phyloP scores from a whole-genome alignment of 2,888 invertebrate species.

The Parthenolecanium corni region DNA sequence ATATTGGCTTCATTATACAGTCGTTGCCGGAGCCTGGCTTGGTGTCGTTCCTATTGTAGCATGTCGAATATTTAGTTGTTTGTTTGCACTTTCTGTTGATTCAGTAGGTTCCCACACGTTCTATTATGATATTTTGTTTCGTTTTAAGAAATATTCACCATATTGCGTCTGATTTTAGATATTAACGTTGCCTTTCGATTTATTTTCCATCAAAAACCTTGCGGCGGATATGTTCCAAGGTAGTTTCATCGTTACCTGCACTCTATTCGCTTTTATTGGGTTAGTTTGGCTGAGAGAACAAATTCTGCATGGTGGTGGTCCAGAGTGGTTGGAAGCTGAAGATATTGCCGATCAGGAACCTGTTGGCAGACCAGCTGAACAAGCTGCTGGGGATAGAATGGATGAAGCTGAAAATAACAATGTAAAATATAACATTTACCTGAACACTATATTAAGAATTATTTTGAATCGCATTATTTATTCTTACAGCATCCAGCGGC shows the following conservation, averaged over 20 bases:
- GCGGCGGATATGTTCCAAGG: conserved; percentile 91
- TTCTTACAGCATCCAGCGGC: conserved; percentile 5
- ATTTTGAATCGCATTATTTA: background rate
- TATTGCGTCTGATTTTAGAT: conserved; percentile 37
- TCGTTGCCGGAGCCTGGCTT: conserved; percentile 95
- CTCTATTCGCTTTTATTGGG: conserved; percentile 89
- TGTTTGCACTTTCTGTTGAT: conserved; percentile 83
- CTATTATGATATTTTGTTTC: background rate
- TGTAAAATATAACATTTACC: conserved; percentile 5
- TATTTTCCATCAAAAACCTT: conserved; percentile 84
- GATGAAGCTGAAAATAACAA: conserved; percentile 33
- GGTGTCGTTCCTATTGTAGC: conserved; percentile 93
- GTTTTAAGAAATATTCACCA: background rate
- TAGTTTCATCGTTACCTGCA: conserved; percentile 92
- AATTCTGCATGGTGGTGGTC: conserved; percentile 92
- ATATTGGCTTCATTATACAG: conserved; percentile 93
- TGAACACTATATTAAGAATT: background rate
- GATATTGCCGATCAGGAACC: conserved; percentile 27
- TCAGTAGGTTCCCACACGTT: conserved; percentile 44
- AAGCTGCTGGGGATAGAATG: conserved; percentile 36
- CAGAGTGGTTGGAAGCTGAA: conserved; percentile 73
- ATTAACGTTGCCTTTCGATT: conserved; percentile 76
- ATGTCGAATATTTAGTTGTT: conserved; percentile 84
- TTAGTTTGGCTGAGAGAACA: conserved; percentile 96
- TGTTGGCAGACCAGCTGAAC: conserved; percentile 33